phyloP scores from a whole-genome alignment of 2,113 vertebrate species.

The Baryphthengus martii region DNA sequence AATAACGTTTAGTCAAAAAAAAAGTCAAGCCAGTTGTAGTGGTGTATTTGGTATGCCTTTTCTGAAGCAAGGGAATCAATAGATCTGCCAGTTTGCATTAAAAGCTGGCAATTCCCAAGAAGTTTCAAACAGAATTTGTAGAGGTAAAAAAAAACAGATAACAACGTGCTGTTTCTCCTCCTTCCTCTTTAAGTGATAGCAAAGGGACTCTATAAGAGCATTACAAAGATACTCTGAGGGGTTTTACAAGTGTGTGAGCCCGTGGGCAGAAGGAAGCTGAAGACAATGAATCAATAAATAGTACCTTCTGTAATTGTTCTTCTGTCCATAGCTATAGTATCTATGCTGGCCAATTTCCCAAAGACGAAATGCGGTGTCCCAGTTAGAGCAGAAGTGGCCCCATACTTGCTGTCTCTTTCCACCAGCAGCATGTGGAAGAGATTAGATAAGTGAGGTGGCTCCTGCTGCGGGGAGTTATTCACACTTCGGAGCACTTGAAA shows the following conservation, averaged over 20 bases:
- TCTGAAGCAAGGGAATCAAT: not conserved
- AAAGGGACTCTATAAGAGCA: not conserved
- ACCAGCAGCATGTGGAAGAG: not conserved
- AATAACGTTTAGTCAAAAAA: not conserved
- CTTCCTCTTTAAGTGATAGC: not conserved
- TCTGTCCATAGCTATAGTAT: not conserved
- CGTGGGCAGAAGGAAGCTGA: not conserved
- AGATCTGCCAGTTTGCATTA: not conserved
- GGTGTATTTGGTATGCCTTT: not conserved
- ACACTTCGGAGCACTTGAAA: not conserved
- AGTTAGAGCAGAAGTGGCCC: not conserved
- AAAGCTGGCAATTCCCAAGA: not conserved
- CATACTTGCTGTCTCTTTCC: not conserved
- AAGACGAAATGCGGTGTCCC: not conserved
- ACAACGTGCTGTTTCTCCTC: not conserved
- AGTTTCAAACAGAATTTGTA: not conserved
- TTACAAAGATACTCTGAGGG: not conserved
- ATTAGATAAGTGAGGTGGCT: slow-evolving; percentile 26
- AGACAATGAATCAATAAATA: not conserved
- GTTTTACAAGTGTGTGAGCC: not conserved
- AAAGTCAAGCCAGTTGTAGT: not conserved
- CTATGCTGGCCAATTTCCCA: not conserved
- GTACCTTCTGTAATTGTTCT: not conserved
- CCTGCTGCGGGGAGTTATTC: not conserved
- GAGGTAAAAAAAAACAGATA: fast-evolving